These are phyloP conservation scores for Clarias batrachus DNA, from an alignment of 2,113 vertebrate species.

Conservation along the genomic window DNA sequence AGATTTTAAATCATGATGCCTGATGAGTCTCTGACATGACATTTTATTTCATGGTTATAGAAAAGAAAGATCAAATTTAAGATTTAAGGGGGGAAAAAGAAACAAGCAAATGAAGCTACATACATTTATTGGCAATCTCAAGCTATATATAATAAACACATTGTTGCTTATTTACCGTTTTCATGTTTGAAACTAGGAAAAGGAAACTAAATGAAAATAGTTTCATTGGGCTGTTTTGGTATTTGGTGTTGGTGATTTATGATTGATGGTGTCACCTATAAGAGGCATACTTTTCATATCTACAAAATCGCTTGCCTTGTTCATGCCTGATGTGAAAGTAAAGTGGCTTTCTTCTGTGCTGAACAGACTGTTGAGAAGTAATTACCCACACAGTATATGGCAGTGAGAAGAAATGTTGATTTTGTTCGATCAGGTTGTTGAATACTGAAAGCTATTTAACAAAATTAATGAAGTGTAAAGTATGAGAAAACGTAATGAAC, in stretches of 20 bases:
- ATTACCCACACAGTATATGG: conserved; percentile 36
- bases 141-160: neutral
- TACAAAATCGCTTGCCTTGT: conserved; percentile 37
- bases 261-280: conserved; percentile 42
- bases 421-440: neutral
- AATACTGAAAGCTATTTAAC: neutral
- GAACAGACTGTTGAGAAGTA: conserved; percentile 29
- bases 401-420: neutral
- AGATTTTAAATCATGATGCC: neutral
- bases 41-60: neutral
- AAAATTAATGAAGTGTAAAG: conserved; percentile 3
- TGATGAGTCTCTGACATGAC: neutral
- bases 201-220: conserved; percentile 16
- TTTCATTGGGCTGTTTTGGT: conserved; percentile 25
- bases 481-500: neutral
- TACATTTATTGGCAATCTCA: neutral
- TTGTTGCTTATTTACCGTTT: neutral
- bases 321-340: conserved; percentile 40
- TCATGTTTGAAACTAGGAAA: conserved; percentile 12
- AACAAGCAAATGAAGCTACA: neutral
- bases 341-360: conserved; percentile 34
- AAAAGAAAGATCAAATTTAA: neutral
- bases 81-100: too few species aligned
- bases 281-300: conserved; percentile 38
- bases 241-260: conserved; percentile 27